Evolutionary conservation across 2,888 invertebrate species (phyloP), one percentile per base, ranked within the genome.

Genomic region (Allophyes oxyacanthae): DNA sequence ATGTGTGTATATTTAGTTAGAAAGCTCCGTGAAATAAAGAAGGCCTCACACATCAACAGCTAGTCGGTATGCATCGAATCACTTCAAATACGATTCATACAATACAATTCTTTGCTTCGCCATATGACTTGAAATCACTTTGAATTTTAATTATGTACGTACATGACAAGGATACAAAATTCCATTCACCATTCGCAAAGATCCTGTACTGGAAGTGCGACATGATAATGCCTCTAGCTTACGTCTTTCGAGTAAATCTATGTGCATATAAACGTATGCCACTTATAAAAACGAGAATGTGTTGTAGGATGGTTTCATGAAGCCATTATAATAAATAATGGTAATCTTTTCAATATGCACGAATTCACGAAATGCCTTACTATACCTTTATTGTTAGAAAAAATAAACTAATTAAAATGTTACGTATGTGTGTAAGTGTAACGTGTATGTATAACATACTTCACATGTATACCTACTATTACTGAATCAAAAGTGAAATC

Each of bases 401-500:
- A n/a, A n/a, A n/a, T n/a, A n/a, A n/a, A n/a, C n/a, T n/a, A n/a
- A n/a, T n/a, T n/a, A n/a, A n/a, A n/a, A n/a, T n/a, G n/a, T n/a
- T n/a, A n/a, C n/a, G n/a, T n/a, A n/a, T n/a, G 13, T 34, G 2
- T 14, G 25, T 3, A 3, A 36, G 9, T 14, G 20, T 13, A 33
- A 25, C 65, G 3, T 25, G 6, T 25, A 25, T 25, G 3, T 25
- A 25, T 6, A 25, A 65, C 52, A 45, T 61, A 57, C 59, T 2
- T 30, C 2, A 7, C 6, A 30, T 30, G 3, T 30, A 26, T 13
- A 13, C 11, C 5, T 38, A 9, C 55, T 58, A 53, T 46, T 67
- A 55, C 76, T 69, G 75, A 84, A 82, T 86, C 81, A 83, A 90
- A 92, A 92, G 92, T 92, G 93, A 92, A 93, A 93, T 87, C 88